These are phyloP conservation scores for western clawed frog (Xenopus tropicalis) DNA, from an alignment of 2,113 vertebrate species.

Conservation along the genomic window DNA sequence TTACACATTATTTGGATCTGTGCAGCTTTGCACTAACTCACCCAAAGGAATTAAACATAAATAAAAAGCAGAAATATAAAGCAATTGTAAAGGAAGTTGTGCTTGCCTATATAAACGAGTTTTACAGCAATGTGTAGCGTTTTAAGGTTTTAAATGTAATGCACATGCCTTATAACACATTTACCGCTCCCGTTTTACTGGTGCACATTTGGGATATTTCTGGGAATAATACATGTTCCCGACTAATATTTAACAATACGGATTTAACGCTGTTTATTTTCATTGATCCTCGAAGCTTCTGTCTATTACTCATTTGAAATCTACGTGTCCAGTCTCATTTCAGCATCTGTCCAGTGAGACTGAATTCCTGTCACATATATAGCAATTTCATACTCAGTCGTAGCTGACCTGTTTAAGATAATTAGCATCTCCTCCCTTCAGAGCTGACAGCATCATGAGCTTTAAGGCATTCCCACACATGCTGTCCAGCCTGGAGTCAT, in stretches of 20 bases:
- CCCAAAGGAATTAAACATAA: too few species aligned
- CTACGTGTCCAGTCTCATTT: conserved; percentile 19
- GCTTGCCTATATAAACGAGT: too few species aligned
- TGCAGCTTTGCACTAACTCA: too few species aligned
- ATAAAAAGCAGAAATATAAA: too few species aligned
- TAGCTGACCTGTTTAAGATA: conserved; percentile 26
- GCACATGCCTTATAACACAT: too few species aligned
- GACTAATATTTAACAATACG: background rate
- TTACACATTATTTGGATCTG: too few species aligned
- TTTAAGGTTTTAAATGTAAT: too few species aligned
- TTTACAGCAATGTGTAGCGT: too few species aligned
- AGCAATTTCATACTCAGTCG: conserved; percentile 14
- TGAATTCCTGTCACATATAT: background rate
- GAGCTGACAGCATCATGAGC: conserved; percentile 41
- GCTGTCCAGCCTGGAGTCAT: background rate
- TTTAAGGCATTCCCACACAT: background rate
- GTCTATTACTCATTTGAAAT: background rate
- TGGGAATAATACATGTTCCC: background rate
- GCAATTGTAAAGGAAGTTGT: too few species aligned
- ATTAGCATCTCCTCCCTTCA: conserved; percentile 33
- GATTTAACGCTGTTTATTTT: background rate
- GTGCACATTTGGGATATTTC: background rate
- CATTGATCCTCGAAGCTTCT: background rate
- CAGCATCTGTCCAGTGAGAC: conserved; percentile 9
- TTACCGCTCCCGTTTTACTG: too few species aligned